phyloP scores from a whole-genome alignment of 1,140 invertebrate genomes.

The Acromyrmex heyeri region DNA sequence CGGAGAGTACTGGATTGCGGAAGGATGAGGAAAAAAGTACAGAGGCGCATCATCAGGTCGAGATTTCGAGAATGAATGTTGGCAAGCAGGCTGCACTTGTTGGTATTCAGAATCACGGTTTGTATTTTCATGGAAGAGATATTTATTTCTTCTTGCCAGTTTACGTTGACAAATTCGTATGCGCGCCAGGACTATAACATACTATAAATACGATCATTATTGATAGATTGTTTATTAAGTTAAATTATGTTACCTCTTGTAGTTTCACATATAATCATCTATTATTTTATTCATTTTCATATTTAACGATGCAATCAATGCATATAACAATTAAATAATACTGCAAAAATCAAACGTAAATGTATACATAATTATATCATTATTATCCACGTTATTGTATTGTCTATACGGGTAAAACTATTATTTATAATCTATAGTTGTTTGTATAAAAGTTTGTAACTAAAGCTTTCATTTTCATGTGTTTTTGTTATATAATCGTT shows the following conservation, averaged over 20 bases:
- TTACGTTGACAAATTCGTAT: neutral
- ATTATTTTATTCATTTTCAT: neutral
- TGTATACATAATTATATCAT: neutral
- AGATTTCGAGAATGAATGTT: conserved; percentile 53
- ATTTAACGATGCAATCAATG: neutral
- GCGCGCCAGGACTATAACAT: neutral
- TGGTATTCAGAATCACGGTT: conserved; percentile 11
- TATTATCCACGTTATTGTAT: neutral
- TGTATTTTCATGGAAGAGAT: neutral
- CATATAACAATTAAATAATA: neutral
- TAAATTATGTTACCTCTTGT: neutral
- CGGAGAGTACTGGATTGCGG: conserved; percentile 5
- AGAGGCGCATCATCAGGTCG: neutral
- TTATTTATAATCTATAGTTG: conserved; percentile 10
- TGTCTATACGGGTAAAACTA: neutral
- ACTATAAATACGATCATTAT: neutral
- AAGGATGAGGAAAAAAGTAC: conserved; percentile 31
- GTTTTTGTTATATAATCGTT: neutral
- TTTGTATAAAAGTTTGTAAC: neutral
- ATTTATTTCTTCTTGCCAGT: conserved; percentile 8
- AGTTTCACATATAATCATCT: neutral
- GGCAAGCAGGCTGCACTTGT: conserved; percentile 31
- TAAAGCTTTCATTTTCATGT: conserved; percentile 1
- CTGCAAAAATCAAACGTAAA: neutral
- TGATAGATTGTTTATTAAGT: neutral